These are phyloP conservation scores for Pectinophora gossypiella DNA, from an alignment of 1,140 invertebrate species.

Conservation along the genomic window DNA sequence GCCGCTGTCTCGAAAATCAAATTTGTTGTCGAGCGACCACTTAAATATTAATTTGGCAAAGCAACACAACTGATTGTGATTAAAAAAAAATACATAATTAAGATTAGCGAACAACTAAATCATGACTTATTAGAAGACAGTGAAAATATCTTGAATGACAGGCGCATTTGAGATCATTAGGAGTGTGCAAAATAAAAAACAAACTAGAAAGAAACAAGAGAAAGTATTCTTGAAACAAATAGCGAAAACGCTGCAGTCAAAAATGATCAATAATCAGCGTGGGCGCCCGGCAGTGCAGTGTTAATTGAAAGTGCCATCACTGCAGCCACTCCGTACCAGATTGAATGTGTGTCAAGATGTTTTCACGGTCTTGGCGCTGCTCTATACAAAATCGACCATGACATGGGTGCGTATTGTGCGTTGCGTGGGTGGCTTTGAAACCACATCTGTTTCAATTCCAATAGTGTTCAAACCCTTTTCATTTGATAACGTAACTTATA, in stretches of 20 bases:
- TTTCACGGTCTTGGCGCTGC: slow-evolving; percentile 55
- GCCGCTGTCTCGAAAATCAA: slow-evolving; percentile 33
- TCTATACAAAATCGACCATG: slow-evolving; percentile 51
- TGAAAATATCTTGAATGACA: slow-evolving; percentile 58
- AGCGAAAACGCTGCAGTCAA: slow-evolving; percentile 50
- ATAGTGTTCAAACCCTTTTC: slow-evolving; percentile 4
- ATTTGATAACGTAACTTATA: background rate
- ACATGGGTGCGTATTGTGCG: slow-evolving; percentile 30
- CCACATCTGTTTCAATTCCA: slow-evolving; percentile 25
- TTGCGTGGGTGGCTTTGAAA: slow-evolving; percentile 23
- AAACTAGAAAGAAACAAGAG: slow-evolving; percentile 44
- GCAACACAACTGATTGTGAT: slow-evolving; percentile 39
- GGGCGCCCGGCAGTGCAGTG: slow-evolving; percentile 44
- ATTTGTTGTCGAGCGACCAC: slow-evolving; percentile 24
- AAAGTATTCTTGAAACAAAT: slow-evolving; percentile 51
- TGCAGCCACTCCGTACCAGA: slow-evolving; percentile 49
- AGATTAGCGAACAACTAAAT: slow-evolving; percentile 40
- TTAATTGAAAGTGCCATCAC: slow-evolving; percentile 69
- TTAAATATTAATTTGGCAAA: slow-evolving; percentile 43
- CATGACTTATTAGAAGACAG: slow-evolving; percentile 48
- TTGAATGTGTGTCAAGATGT: slow-evolving; percentile 61
- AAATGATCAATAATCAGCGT: slow-evolving; percentile 46
- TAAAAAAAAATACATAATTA: slow-evolving; percentile 52
- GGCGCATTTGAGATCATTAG: slow-evolving; percentile 44
- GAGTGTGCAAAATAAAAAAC: slow-evolving; percentile 45